Conservation (phyloP, 2,888 invertebrate species). For the Chironomus tentans region DNA sequence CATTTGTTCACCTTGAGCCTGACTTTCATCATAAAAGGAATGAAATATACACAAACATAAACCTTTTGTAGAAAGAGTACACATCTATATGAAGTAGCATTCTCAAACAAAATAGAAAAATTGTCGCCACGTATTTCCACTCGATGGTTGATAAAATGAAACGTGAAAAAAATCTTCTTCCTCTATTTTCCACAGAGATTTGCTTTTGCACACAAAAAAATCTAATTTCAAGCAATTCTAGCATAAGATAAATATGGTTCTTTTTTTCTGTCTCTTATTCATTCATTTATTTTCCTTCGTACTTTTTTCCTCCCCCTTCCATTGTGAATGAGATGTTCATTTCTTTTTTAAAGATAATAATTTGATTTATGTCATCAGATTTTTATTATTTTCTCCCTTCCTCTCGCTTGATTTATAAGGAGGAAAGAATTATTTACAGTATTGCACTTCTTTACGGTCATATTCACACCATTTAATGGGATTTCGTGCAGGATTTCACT, state of each 20-base stretch:
- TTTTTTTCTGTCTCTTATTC: not conserved
- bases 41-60: too few relatives aligned
- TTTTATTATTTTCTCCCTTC: not conserved
- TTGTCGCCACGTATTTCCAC: slow-evolving; percentile 14
- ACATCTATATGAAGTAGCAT: not conserved
- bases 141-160: slow-evolving; percentile 4
- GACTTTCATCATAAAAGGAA: too few relatives aligned
- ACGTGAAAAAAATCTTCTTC: slow-evolving; percentile 15
- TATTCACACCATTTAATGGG: too few relatives aligned
- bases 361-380: slow-evolving; percentile 18
- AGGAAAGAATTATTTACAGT: too few relatives aligned
- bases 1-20: too few relatives aligned
- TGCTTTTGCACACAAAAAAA: not conserved
- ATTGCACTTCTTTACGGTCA: too few relatives aligned
- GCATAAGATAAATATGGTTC: slow-evolving; percentile 16
- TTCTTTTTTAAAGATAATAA: slow-evolving; percentile 10
- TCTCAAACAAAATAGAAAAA: not conserved
- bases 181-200: not conserved
- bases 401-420: not conserved
- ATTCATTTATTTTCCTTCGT: not conserved
- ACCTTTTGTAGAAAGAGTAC: not conserved
- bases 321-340: slow-evolving; percentile 18
- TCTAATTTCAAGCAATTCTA: not conserved
- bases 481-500: too few relatives aligned
- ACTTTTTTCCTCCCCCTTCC: not conserved